Conservation (phyloP, 2,797 vertebrate species). For the Dicrostonyx torquatus region DNA sequence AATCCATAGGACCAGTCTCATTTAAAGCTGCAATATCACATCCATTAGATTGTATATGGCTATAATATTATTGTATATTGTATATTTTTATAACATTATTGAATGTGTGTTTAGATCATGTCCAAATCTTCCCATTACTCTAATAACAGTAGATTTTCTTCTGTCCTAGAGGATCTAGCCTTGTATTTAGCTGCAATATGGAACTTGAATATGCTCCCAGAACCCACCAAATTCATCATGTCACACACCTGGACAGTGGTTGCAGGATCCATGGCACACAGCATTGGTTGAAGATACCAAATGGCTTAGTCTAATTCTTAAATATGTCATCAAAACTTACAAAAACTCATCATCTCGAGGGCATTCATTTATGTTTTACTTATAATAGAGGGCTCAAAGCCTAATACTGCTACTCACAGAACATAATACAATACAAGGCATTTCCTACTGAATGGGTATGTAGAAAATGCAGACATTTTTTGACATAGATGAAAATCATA, state of each 20-base stretch:
- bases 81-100: not conserved
- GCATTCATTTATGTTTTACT: slow-evolving; percentile 49
- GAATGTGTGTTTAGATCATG: not conserved
- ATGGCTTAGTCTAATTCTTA: slow-evolving; percentile 46
- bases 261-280: slow-evolving; percentile 57
- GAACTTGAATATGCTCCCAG: not conserved
- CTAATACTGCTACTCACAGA: slow-evolving; percentile 40
- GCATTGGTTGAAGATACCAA: slow-evolving; percentile 31
- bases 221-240: slow-evolving; percentile 14
- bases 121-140: not conserved
- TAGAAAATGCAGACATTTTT: slow-evolving; percentile 24
- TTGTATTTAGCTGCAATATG: slow-evolving; percentile 6
- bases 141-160: not conserved
- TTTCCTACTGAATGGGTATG: not conserved
- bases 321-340: slow-evolving; percentile 60
- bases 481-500: slow-evolving; percentile 3
- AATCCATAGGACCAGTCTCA: not conserved
- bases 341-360: slow-evolving; percentile 48
- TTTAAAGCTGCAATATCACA: not conserved
- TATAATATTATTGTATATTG: not conserved
- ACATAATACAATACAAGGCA: not conserved
- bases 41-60: not conserved
- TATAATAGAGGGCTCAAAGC: slow-evolving; percentile 45
- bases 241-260: slow-evolving; percentile 35
- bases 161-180: not conserved